Evolutionary conservation across 2,797 vertebrate genomes (phyloP).

Genomic region (Poecilia picta): DNA sequence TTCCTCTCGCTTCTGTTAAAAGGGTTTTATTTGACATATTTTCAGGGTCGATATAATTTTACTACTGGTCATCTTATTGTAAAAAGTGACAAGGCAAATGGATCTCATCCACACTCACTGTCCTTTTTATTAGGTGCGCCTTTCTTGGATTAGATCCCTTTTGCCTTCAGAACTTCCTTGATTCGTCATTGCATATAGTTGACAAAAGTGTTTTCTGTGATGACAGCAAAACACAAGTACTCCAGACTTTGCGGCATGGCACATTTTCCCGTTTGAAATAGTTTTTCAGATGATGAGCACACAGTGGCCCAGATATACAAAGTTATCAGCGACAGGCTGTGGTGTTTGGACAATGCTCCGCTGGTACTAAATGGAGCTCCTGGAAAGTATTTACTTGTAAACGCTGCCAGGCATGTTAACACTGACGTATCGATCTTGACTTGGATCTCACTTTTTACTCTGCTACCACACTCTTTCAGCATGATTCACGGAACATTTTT

Average conservation of each 20-base stretch:
- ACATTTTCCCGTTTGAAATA: too few relatives aligned
- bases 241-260: neutral
- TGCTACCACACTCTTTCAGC: neutral
- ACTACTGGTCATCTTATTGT: neutral
- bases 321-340: neutral
- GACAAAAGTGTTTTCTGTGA: neutral
- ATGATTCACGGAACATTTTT: neutral
- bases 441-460: neutral
- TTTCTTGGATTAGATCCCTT: neutral
- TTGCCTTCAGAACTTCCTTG: neutral
- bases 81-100: neutral
- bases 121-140: neutral
- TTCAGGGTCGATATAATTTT: neutral
- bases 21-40: neutral
- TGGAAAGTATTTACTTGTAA: too few relatives aligned
- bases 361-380: neutral
- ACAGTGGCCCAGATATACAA: neutral
- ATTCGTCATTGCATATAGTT: neutral
- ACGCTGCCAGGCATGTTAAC: neutral
- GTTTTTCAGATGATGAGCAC: neutral
- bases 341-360: neutral
- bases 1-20: conserved; percentile 10
- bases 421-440: neutral
- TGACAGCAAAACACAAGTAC: neutral
- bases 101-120: neutral